Base-by-base conservation (phyloP, 2,113 vertebrate species). In the Oryzias melastigma region DNA sequence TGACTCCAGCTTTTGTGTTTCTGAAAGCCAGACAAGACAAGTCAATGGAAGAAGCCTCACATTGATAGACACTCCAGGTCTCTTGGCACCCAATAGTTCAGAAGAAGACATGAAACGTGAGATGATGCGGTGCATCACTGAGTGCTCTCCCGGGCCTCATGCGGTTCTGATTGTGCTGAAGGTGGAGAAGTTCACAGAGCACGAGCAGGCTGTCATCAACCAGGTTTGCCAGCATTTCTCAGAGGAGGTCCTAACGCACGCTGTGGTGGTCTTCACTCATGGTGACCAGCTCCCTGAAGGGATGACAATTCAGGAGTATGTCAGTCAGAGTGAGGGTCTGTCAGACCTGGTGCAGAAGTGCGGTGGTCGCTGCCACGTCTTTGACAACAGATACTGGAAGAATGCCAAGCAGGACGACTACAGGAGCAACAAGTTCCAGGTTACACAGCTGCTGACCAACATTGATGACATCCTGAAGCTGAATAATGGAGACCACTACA, bases 41-140 rank as follows among this genome's bases (percentile, higher is more conserved):
- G 16, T 83, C 16, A 24, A 68, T 13, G 75, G 75, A 2, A 73
- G 5, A 17, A 52, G 7, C 14, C 6, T 82, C 20, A 71, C 60
- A 18, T 42, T 84, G 14, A 67, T 82, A 0, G 76, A 86, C 52
- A 82, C 75, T 3, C 84, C 75, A 14, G 77, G 82, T 14, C 47
- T 82, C 16, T 67, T 72, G 18, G 72, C 74, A 46, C 53, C 66
- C 5, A 17, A 5, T 0, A 56, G 6, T 4, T 8, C 68, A 8
- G 50, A 73, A 15, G n/a, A 63, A 1, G 41, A 71, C 3, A 5
- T 58, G 7, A 52, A 52, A 20, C 8, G 14, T 19, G 48, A 52
- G 42, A 58, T 62, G n/a, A 4, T 22, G 27, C 56, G 20, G 0
- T 45, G 47, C 8, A 12, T 51, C n/a, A 40, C 16, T 24, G 53